These are phyloP conservation scores for Desmodus rotundus DNA, from an alignment of 2,113 vertebrate species.

Conservation along the genomic window DNA sequence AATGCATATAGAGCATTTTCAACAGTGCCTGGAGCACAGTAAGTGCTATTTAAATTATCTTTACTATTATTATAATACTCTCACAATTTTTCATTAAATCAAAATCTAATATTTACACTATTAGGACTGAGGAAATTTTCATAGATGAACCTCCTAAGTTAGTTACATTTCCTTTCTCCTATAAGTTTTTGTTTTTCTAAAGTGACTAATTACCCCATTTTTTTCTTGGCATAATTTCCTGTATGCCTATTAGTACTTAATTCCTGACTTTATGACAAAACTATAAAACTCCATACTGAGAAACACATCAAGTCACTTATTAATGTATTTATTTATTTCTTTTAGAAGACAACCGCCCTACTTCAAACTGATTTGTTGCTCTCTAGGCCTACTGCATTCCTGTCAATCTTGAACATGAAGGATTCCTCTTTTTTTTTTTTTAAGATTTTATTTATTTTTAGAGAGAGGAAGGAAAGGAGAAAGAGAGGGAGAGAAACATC, in stretches of 20 bases:
- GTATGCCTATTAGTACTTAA: not conserved
- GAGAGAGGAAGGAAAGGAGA: no score
- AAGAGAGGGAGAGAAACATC: no score
- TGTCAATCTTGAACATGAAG: not conserved
- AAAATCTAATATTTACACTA: not conserved
- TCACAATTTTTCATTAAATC: conserved; percentile 21
- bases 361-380: not conserved
- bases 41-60: not conserved
- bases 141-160: not conserved
- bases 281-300: not conserved
- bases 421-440: not conserved
- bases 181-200: not conserved
- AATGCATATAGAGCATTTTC: conserved; percentile 22
- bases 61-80: not conserved
- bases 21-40: not conserved
- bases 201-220: not conserved
- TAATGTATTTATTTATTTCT: not conserved
- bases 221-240: not conserved
- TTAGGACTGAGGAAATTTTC: conserved; percentile 2
- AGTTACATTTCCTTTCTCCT: not conserved
- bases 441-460: no score
- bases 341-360: not conserved
- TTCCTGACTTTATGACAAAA: not conserved
- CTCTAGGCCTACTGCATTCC: not conserved
- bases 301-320: not conserved